A percentile compares a stretch with the other conserved stretches of the same genome.
Evolutionary conservation across 2,113 vertebrate species (phyloP).

Genomic region (Hippocampus mohnikei): DNA sequence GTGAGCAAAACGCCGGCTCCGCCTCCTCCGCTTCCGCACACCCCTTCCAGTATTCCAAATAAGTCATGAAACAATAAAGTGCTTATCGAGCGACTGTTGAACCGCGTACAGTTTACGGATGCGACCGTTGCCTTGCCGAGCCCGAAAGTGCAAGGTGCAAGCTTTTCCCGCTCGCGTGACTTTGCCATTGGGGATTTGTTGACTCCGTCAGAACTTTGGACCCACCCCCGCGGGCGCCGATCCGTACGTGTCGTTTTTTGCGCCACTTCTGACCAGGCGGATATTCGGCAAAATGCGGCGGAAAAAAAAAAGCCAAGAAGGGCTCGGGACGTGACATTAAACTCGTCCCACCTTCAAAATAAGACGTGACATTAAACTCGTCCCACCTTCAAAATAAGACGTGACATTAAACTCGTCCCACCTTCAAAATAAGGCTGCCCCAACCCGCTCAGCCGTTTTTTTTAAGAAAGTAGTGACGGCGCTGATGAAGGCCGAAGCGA

Average conservation of each 20-base stretch:
- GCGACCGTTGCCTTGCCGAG: not conserved
- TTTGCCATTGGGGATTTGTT: constrained; percentile 1
- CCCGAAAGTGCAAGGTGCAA: constrained; percentile 2
- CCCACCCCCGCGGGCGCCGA: not conserved
- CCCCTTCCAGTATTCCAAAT: constrained; percentile 4
- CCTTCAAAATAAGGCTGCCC: no score
- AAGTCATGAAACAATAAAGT: not conserved
- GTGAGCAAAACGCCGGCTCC: constrained; percentile 76
- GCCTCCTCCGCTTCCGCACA: not conserved
- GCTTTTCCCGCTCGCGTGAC: not conserved
- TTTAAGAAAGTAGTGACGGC: no score
- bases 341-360: no score
- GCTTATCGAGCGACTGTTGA: constrained; percentile 11
- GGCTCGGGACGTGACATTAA: no score
- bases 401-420: no score
- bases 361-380: no score
- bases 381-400: no score
- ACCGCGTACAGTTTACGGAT: not conserved
- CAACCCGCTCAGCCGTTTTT: no score
- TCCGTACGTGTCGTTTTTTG: not conserved
- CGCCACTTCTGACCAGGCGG: no score
- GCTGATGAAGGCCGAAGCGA: no score
- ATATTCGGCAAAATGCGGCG: no score
- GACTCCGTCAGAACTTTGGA: constrained; percentile 24
- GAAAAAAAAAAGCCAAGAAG: no score